These are phyloP conservation scores for Sphaerophoria rueppellii DNA, from an alignment of 2,888 invertebrate species.

Conservation along the genomic window DNA sequence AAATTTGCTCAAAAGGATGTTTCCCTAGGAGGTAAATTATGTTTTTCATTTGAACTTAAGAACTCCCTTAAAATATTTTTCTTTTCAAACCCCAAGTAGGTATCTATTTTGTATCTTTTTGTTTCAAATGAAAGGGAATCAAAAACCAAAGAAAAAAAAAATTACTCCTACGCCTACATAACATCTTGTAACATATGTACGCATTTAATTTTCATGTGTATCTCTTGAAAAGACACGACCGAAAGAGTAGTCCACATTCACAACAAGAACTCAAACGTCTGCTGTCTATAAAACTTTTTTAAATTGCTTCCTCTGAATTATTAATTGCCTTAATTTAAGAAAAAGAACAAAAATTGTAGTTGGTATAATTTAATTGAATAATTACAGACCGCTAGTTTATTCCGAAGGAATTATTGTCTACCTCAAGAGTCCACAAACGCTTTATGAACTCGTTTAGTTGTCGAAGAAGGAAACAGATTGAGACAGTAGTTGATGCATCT, in stretches of 20 bases:
- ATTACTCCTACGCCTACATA: conserved; percentile 42
- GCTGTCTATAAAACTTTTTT: conserved; percentile 41
- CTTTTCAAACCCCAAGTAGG: background rate
- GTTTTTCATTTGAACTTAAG: background rate
- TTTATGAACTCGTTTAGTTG: background rate
- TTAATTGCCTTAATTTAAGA: conserved; percentile 63
- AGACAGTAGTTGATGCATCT: background rate
- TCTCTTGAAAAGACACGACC: background rate
- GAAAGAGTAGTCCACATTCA: conserved; percentile 13
- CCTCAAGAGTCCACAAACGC: background rate
- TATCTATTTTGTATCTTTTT: conserved; percentile 1
- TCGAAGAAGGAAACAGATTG: background rate
- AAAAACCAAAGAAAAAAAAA: conserved; percentile 6
- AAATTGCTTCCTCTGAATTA: conserved; percentile 67
- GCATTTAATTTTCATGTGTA: conserved; percentile 60
- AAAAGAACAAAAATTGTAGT: conserved; percentile 28
- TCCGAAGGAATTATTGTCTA: conserved; percentile 3
- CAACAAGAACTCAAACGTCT: background rate
- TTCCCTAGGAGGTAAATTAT: conserved; percentile 34
- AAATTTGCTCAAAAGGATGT: conserved; percentile 17
- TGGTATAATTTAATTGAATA: conserved; percentile 60
- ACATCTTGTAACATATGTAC: conserved; percentile 47
- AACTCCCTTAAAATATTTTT: background rate
- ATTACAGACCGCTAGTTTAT: conserved; percentile 25
- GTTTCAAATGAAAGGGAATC: background rate